Conservation (phyloP, 2,113 vertebrate genomes). For the Lota lota region DNA sequence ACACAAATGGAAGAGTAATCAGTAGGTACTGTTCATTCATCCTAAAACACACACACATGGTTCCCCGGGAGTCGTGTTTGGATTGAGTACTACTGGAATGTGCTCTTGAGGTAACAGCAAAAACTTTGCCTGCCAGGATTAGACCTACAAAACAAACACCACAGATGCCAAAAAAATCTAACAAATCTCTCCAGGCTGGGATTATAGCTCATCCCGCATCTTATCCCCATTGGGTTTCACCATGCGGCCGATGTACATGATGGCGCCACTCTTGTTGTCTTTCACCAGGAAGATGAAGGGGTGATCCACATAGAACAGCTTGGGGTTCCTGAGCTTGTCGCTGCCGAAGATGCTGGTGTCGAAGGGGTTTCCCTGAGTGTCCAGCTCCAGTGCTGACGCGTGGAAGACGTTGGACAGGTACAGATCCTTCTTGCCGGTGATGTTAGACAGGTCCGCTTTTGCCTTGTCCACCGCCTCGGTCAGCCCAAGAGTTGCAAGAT, state of each 20-base stretch:
- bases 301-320: conserved; percentile 93
- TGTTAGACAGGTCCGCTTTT: conserved; percentile 94
- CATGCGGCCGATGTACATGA: conserved; percentile 91
- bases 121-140: conserved; percentile 14
- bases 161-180: not conserved
- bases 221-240: conserved; percentile 92
- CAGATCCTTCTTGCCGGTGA: conserved; percentile 96
- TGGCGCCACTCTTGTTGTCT: conserved; percentile 90
- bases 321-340: conserved; percentile 86
- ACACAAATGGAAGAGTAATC: too few relatives aligned
- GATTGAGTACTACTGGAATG: conserved; percentile 53
- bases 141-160: conserved; percentile 22
- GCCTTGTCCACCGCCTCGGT: conserved; percentile 93
- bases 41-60: conserved; percentile 1
- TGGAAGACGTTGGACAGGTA: conserved; percentile 93
- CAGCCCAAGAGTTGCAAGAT: conserved; percentile 86
- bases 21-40: not conserved
- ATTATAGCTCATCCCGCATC: conserved; percentile 93
- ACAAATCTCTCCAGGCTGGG: not conserved
- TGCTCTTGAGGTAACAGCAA: conserved; percentile 61
- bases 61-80: conserved; percentile 14
- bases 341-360: conserved; percentile 83
- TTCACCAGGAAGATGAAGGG: conserved; percentile 96
- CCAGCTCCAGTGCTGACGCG: conserved; percentile 84
- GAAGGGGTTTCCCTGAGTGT: conserved; percentile 84